phyloP scores from a whole-genome alignment of 2,113 vertebrate species.

The Mesocricetus auratus region DNA sequence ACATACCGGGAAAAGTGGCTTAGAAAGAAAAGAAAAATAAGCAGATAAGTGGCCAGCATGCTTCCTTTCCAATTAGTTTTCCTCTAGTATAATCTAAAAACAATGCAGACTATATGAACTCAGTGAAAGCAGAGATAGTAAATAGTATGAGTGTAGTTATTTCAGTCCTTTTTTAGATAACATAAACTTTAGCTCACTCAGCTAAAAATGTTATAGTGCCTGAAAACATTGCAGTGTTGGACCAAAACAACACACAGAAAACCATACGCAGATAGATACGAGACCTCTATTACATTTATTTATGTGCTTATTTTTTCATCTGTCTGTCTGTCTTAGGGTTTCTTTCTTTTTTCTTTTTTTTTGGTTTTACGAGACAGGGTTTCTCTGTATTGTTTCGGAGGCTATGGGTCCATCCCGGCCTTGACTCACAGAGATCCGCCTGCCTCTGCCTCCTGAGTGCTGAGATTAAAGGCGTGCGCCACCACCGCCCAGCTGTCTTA shows the following conservation, averaged over 20 bases:
- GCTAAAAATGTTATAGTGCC: not conserved
- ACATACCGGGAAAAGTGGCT: constrained; percentile 98
- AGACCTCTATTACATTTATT: not conserved
- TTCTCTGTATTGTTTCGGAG: too few species aligned
- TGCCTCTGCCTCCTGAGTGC: too few species aligned
- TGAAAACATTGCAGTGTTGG: not conserved
- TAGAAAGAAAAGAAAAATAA: constrained; percentile 13
- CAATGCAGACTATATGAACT: not conserved
- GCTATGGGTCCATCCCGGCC: too few species aligned
- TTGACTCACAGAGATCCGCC: too few species aligned
- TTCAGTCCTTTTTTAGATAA: not conserved
- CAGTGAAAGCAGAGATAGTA: constrained; percentile 15
- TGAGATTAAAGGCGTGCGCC: too few species aligned
- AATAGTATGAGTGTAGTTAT: not conserved
- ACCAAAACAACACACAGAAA: not conserved
- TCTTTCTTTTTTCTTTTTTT: too few species aligned
- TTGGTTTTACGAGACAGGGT: too few species aligned
- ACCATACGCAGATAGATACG: not conserved
- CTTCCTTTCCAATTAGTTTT: constrained; percentile 46
- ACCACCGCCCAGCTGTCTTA: too few species aligned
- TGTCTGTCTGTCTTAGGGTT: too few species aligned
- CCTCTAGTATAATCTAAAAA: constrained; percentile 59
- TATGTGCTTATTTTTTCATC: not conserved
- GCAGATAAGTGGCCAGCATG: constrained; percentile 5
- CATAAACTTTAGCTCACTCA: not conserved